Base-by-base conservation (phyloP, 2,797 vertebrate species). In the Channallabes apus region DNA sequence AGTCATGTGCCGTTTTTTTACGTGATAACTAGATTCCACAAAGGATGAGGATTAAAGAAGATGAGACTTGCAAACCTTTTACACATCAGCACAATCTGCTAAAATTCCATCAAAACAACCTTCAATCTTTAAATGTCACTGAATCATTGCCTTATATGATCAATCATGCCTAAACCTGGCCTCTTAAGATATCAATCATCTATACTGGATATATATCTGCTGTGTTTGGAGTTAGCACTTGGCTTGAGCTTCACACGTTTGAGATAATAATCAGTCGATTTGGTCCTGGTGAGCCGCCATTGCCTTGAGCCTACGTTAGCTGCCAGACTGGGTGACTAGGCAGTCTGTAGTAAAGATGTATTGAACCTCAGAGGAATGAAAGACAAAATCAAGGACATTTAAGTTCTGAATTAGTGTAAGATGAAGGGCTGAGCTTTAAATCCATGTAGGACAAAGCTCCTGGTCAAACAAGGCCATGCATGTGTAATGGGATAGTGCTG, bases 211-310 rank as follows among this genome's bases (percentile, higher is more conserved):
- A 5, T 71, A 87, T 84, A 75, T 82, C 64, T 88, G 80, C 68
- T 46, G 68, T 68, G 6, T 56, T 81, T 78, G 80, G 46, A 85
- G 86, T 88, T 75, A 86, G 77, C 80, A 77, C 68, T 82, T 87
- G 71, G 84, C 51, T 62, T 76, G 65, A 81, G 38, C 81, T 86
- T 87, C 59, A 84, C 11, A 80, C 35, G 29, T 58, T 81, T 79
- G 61, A 86, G 86, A 89, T 88, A 67, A 69, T 71, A 82, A 86
- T 88, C 75, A 85, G 58, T 83, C 80, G 82, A 54, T 73, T 68
- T 76, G 82, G 3, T 62, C 69, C 65, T 89, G 73, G 54, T n/a
- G 71, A 83, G 72, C 81, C 27, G 22, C 51, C 58, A 29, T 61
- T 67, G 58, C 73, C 81, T 71, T 86, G 59, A 77, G 29, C 79